Conservation (phyloP, 2,113 vertebrate species). For the Tichodroma muraria region DNA sequence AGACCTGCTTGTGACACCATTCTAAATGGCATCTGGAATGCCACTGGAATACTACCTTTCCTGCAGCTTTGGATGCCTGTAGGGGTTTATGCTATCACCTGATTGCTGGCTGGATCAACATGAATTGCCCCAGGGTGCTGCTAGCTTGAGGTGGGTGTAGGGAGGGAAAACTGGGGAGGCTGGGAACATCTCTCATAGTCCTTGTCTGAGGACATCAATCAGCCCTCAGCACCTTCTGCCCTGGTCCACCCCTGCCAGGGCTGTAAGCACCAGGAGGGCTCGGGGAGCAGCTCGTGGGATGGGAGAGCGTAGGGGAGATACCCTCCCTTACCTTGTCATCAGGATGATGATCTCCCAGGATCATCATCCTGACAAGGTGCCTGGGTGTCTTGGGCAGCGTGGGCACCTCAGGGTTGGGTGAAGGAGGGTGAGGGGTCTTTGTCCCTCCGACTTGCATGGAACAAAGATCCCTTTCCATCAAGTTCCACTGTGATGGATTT, state of each 20-base stretch:
- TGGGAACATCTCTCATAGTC: not conserved
- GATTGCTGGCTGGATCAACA: not conserved
- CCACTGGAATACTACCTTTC: not conserved
- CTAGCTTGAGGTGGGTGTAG: not conserved
- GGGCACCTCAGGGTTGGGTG: too few relatives aligned
- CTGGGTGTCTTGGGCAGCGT: rapidly evolving
- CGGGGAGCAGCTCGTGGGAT: not conserved
- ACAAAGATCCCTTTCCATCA: not conserved
- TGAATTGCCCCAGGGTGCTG: not conserved
- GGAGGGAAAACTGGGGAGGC: not conserved
- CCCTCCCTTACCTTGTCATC: too few relatives aligned
- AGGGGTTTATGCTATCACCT: not conserved
- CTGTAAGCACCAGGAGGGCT: not conserved
- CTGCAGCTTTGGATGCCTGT: not conserved
- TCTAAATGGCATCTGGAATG: not conserved
- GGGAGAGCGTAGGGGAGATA: not conserved
- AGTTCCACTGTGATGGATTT: not conserved
- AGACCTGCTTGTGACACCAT: not conserved
- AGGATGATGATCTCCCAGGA: too few relatives aligned
- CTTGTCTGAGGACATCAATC: not conserved
- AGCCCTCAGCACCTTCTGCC: not conserved
- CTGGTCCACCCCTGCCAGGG: not conserved
- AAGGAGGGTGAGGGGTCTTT: not conserved
- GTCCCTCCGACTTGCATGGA: not conserved
- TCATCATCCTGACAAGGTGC: not conserved